A percentile compares a stretch with the other conserved stretches of the same genome.
Evolutionary conservation across 2,113 vertebrate species (phyloP).

Genomic region (Lynx canadensis): DNA sequence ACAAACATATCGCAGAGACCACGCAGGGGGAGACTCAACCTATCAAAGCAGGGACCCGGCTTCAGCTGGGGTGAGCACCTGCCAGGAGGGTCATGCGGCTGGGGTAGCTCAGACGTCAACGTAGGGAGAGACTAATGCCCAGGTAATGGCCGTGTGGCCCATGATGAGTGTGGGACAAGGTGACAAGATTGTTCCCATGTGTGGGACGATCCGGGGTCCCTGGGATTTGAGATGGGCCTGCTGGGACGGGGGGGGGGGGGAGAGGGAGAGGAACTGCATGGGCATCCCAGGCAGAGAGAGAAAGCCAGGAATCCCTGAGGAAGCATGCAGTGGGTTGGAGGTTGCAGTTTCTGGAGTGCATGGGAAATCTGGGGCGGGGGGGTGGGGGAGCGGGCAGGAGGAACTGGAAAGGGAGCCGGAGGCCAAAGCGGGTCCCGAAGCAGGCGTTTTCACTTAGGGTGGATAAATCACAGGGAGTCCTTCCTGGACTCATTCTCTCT

Average conservation of each 20-base stretch:
- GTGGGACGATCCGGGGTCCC: too few species aligned
- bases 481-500: background rate
- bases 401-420: background rate
- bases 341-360: background rate
- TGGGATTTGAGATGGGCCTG: background rate
- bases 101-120: too few species aligned
- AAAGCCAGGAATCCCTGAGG: background rate
- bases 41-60: background rate
- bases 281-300: background rate
- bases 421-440: background rate
- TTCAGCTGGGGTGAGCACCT: too few species aligned
- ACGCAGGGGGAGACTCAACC: background rate
- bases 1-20: background rate
- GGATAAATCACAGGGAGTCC: background rate
- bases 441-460: background rate
- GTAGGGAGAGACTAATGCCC: rapidly evolving
- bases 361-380: too few species aligned
- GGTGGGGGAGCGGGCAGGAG: background rate
- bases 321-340: background rate
- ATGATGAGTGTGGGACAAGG: background rate
- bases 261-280: background rate
- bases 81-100: background rate
- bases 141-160: background rate
- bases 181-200: background rate
- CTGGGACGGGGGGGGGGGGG: background rate